These are phyloP conservation scores for Azorinus chamasolen DNA, from an alignment of 2,888 invertebrate species.

Conservation along the genomic window DNA sequence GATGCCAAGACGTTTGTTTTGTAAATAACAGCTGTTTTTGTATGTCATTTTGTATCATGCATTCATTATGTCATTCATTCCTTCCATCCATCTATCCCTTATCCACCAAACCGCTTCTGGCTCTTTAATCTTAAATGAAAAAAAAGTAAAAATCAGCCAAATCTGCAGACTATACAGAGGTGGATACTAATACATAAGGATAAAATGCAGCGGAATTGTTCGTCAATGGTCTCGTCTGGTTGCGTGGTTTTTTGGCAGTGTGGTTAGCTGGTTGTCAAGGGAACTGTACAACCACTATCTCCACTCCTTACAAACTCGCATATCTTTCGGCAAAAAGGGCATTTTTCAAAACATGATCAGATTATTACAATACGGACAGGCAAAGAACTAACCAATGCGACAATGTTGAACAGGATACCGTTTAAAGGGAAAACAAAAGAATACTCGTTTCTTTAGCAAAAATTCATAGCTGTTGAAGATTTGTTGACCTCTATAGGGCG, in stretches of 20 bases:
- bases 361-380: too few species aligned
- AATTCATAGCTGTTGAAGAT: too few species aligned
- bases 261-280: slow-evolving; percentile 99
- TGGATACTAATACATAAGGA: neutral
- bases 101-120: slow-evolving; percentile 18
- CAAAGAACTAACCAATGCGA: too few species aligned
- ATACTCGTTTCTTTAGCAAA: too few species aligned
- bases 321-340: slow-evolving; percentile 50
- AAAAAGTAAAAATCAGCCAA: too few species aligned
- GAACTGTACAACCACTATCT: slow-evolving; percentile 95
- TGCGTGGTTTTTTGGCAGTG: slow-evolving; percentile 94
- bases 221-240: too few species aligned
- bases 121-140: neutral
- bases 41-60: slow-evolving; percentile 69
- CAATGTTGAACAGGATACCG: too few species aligned
- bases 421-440: too few species aligned
- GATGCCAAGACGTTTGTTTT: too few species aligned
- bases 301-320: slow-evolving; percentile 90
- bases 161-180: neutral
- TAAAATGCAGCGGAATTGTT: neutral
- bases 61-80: slow-evolving; percentile 72
- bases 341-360: too few species aligned
- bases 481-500: neutral
- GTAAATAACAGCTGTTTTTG: slow-evolving; percentile 5
- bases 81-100: slow-evolving; percentile 67